Conservation (phyloP, 2,888 invertebrate genomes). For the Pardosa pseudoannulata region DNA sequence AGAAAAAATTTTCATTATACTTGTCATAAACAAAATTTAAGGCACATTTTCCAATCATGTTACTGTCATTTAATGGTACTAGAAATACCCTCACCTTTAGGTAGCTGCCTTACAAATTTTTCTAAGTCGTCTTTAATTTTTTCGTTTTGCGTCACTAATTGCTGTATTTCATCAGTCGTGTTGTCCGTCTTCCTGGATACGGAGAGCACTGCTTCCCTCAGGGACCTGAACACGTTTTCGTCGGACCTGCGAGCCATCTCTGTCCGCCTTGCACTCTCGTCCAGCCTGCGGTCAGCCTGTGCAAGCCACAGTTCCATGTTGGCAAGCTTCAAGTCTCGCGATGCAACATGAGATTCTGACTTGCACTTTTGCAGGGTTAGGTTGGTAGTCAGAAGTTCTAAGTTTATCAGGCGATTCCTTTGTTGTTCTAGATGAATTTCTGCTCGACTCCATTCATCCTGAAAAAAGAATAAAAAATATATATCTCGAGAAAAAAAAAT, state of each 20-base stretch:
- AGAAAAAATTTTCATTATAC: too few species aligned
- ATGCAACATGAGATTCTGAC: not conserved
- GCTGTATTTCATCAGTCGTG: not conserved
- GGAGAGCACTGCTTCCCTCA: constrained; percentile 14
- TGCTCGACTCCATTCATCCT: not conserved
- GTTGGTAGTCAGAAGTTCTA: constrained; percentile 44
- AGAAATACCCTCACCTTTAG: constrained; percentile 35
- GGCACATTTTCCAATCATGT: too few species aligned
- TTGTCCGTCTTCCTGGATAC: constrained; percentile 9
- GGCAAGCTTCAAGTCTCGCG: constrained; percentile 33
- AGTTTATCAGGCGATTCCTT: constrained; percentile 14
- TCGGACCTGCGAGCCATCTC: constrained; percentile 19
- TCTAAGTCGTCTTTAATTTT: constrained; percentile 17
- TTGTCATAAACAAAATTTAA: too few species aligned
- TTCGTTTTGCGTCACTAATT: not conserved
- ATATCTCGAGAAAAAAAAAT: too few species aligned
- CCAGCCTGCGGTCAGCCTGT: constrained; percentile 22
- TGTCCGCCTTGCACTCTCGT: constrained; percentile 15
- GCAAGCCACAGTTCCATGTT: constrained; percentile 41
- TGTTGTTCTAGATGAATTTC: not conserved
- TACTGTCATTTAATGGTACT: too few species aligned
- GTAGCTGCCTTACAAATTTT: constrained; percentile 45
- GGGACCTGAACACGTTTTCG: constrained; percentile 8
- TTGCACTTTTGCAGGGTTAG: constrained; percentile 43
- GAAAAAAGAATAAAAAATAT: not conserved